These are phyloP conservation scores for Spea hammondii DNA, from an alignment of 2,797 vertebrate species.

Conservation along the genomic window DNA sequence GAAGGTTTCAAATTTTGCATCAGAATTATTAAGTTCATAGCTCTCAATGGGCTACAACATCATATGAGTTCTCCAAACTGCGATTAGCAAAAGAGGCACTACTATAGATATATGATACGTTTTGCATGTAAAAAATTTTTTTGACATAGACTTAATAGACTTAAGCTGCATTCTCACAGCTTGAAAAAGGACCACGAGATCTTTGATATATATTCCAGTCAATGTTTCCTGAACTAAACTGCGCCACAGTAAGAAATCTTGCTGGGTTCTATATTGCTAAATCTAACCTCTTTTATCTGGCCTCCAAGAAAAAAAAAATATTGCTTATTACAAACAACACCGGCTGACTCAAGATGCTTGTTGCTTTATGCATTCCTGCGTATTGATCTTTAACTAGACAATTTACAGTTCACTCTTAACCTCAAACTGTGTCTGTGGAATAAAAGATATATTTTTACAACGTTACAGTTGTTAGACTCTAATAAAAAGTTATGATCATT, in stretches of 20 bases:
- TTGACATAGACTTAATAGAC: slow-evolving; percentile 4
- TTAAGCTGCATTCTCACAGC: slow-evolving; percentile 20
- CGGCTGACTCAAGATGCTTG: slow-evolving; percentile 30
- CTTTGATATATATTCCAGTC: slow-evolving; percentile 26
- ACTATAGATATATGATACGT: too few species aligned
- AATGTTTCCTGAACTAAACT: slow-evolving; percentile 26
- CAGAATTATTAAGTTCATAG: too few species aligned
- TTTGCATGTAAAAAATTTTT: background rate
- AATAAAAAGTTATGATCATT: slow-evolving; percentile 43
- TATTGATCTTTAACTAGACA: slow-evolving; percentile 46
- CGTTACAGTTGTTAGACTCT: slow-evolving; percentile 14
- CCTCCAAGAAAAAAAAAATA: slow-evolving; percentile 19
- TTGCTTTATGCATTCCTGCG: slow-evolving; percentile 42
- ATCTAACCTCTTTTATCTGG: slow-evolving; percentile 42
- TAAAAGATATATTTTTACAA: slow-evolving; percentile 29
- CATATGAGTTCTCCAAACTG: too few species aligned
- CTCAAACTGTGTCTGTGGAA: slow-evolving; percentile 34
- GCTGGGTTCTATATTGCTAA: slow-evolving; percentile 38
- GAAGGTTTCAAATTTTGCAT: too few species aligned
- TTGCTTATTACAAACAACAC: slow-evolving; percentile 32
- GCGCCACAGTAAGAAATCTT: slow-evolving; percentile 27
- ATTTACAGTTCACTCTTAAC: slow-evolving; percentile 38
- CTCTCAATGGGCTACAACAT: too few species aligned
- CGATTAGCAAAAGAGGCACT: too few species aligned
- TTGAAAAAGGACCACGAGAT: slow-evolving; percentile 26